phyloP scores from a whole-genome alignment of 1,140 invertebrate species.

The Cydia fagiglandana region DNA sequence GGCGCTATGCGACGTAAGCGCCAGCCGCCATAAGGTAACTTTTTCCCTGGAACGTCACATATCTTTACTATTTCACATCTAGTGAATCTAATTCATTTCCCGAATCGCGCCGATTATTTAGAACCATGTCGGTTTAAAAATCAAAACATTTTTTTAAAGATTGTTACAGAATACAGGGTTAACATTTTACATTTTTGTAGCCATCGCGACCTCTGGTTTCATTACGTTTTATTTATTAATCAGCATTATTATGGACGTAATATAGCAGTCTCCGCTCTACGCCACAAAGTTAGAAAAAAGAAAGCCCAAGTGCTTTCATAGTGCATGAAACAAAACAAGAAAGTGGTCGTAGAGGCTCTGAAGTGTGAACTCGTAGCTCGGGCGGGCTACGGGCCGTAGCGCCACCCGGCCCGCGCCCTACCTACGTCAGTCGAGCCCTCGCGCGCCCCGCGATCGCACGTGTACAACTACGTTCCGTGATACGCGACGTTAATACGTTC shows the following conservation, averaged over 20 bases:
- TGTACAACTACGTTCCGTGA: slow-evolving; percentile 36
- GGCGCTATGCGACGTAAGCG: too few relatives aligned
- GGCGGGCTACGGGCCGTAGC: slow-evolving; percentile 56
- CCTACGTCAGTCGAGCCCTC: slow-evolving; percentile 68
- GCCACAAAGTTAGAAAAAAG: neutral
- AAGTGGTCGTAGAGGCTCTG: slow-evolving; percentile 24
- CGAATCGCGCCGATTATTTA: too few relatives aligned
- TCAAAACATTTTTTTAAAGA: too few relatives aligned
- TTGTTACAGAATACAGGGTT: too few relatives aligned
- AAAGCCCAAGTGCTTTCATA: slow-evolving; percentile 6
- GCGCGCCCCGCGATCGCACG: slow-evolving; percentile 44
- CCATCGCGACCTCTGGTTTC: too few relatives aligned
- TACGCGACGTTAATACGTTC: slow-evolving; percentile 40
- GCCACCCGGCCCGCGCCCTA: slow-evolving; percentile 47
- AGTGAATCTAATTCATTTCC: too few relatives aligned
- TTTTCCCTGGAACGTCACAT: too few relatives aligned
- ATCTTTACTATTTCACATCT: too few relatives aligned
- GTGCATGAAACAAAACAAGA: slow-evolving; percentile 21
- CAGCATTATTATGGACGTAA: neutral
- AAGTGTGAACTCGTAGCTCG: slow-evolving; percentile 52
- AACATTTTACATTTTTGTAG: too few relatives aligned
- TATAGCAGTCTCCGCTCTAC: neutral
- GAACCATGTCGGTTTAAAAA: too few relatives aligned
- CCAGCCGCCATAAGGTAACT: too few relatives aligned
- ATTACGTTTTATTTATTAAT: too few relatives aligned